Percentiles rank a stretch among this genome's conserved stretches.
Evolutionary conservation across 2,888 invertebrate genomes (phyloP).

Genomic region (Tetanocera ferruginea): DNA sequence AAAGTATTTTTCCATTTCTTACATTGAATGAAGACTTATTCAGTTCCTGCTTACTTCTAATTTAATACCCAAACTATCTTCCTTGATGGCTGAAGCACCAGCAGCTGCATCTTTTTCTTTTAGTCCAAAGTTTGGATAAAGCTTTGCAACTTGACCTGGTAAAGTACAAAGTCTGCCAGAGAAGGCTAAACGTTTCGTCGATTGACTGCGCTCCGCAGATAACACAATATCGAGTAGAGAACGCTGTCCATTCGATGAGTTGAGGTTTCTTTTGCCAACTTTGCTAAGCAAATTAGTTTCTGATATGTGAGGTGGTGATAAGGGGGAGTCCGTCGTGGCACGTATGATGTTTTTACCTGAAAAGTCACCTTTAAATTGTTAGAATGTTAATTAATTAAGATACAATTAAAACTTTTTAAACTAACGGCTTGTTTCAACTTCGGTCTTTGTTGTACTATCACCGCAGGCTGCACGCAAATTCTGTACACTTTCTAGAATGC

Average conservation of each 20-base stretch:
- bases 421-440: conserved; percentile 70
- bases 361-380: conserved; percentile 49
- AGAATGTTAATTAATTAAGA: background rate
- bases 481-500: conserved; percentile 82
- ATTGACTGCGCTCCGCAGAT: conserved; percentile 71
- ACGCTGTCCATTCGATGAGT: conserved; percentile 59
- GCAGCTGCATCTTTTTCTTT: conserved; percentile 60
- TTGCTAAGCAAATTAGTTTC: conserved; percentile 56
- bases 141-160: conserved; percentile 75
- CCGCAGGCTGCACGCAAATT: conserved; percentile 73
- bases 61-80: conserved; percentile 56
- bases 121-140: conserved; percentile 79
- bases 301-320: conserved; percentile 81
- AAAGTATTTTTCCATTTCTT: background rate
- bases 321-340: conserved; percentile 87
- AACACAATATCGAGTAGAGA: conserved; percentile 73
- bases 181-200: conserved; percentile 73
- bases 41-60: conserved; percentile 30
- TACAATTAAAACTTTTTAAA: conserved; percentile 7
- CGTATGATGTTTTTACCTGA: conserved; percentile 72
- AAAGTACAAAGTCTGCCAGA: conserved; percentile 78
- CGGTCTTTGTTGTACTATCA: conserved; percentile 74
- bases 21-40: background rate
- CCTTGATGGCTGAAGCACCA: conserved; percentile 53
- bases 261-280: conserved; percentile 52